Conservation (phyloP, 2,113 vertebrate species). For the Planiliza haematocheilus region DNA sequence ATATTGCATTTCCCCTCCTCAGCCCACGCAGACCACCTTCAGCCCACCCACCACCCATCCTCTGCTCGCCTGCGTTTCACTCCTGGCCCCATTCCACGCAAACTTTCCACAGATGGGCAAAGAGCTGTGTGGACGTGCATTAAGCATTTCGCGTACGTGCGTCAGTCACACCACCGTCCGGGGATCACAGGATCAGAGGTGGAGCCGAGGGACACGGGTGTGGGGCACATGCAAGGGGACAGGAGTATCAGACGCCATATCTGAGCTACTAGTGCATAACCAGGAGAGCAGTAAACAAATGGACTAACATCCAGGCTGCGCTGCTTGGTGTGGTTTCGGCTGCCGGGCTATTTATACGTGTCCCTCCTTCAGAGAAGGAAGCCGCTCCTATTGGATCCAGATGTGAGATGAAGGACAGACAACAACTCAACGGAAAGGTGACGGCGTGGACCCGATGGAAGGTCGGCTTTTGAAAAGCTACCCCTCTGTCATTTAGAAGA, state of each 20-base stretch:
- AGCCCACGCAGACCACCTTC: slow-evolving; percentile 65
- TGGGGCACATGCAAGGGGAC: slow-evolving; percentile 15
- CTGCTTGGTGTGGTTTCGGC: slow-evolving; percentile 78
- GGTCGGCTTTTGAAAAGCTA: slow-evolving; percentile 36
- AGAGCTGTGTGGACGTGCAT: slow-evolving; percentile 33
- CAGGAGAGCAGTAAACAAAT: slow-evolving; percentile 60
- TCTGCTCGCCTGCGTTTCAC: slow-evolving; percentile 50
- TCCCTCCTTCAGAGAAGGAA: slow-evolving; percentile 78
- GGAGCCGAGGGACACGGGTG: slow-evolving; percentile 23
- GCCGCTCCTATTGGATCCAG: slow-evolving; percentile 84
- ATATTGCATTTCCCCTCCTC: slow-evolving; percentile 65
- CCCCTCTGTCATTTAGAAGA: slow-evolving; percentile 16
- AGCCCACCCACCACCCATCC: slow-evolving; percentile 71
- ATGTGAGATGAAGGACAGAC: slow-evolving; percentile 76
- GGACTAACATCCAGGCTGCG: slow-evolving; percentile 66
- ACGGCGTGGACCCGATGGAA: slow-evolving; percentile 51
- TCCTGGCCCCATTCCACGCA: slow-evolving; percentile 60
- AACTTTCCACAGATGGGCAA: slow-evolving; percentile 71
- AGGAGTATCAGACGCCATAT: slow-evolving; percentile 48
- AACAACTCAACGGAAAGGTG: slow-evolving; percentile 63
- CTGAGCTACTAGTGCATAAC: slow-evolving; percentile 54
- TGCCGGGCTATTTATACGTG: slow-evolving; percentile 82
- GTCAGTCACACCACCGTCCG: slow-evolving; percentile 59
- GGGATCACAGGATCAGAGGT: slow-evolving; percentile 45
- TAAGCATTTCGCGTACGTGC: slow-evolving; percentile 29